A percentile compares a stretch with the other conserved stretches of the same genome.
Conservation (phyloP, 2,797 vertebrate species). For the Phataginus tricuspis region DNA sequence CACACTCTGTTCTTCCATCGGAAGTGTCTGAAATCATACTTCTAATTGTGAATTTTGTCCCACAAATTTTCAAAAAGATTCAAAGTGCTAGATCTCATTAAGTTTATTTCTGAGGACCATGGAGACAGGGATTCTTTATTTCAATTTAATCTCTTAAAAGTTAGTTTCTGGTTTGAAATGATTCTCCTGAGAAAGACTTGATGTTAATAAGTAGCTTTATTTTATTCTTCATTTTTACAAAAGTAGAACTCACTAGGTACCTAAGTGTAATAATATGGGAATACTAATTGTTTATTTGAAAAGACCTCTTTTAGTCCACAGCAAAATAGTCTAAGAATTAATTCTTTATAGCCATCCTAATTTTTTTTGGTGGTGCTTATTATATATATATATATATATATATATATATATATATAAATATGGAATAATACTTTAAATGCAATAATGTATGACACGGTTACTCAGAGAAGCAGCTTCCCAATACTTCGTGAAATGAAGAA, state of each 20-base stretch:
- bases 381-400: neutral
- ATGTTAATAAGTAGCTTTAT: conserved; percentile 30
- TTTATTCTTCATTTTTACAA: conserved; percentile 26
- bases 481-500: neutral
- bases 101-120: conserved; percentile 47
- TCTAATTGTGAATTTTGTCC: conserved; percentile 49
- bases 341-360: conserved; percentile 17
- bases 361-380: neutral
- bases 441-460: neutral
- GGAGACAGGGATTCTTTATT: conserved; percentile 22
- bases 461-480: conserved; percentile 12
- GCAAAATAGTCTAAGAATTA: neutral
- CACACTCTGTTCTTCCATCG: neutral
- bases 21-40: conserved; percentile 34
- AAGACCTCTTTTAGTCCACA: neutral
- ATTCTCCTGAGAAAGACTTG: conserved; percentile 43
- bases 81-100: conserved; percentile 41
- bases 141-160: conserved; percentile 49
- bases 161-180: conserved; percentile 37
- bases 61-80: conserved; percentile 31
- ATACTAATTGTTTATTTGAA: conserved; percentile 47
- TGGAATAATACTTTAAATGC: neutral
- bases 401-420: neutral
- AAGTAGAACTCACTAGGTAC: neutral
- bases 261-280: neutral